These are phyloP conservation scores for Scaptomyza montana DNA, from an alignment of 1,140 invertebrate species.

Conservation along the genomic window DNA sequence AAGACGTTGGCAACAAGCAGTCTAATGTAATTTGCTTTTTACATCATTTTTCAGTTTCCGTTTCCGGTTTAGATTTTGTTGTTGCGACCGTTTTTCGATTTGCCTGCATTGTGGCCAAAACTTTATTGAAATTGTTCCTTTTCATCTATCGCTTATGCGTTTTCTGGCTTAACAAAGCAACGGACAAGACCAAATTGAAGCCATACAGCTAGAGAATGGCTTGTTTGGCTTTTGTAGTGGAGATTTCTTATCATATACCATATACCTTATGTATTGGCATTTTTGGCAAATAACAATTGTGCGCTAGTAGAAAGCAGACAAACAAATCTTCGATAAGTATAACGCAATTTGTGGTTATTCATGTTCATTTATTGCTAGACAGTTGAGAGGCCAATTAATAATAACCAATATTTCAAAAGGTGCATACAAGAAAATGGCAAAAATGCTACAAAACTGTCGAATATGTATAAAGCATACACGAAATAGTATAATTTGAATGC, in stretches of 20 bases:
- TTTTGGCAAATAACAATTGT: slow-evolving; percentile 37
- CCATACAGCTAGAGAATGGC: slow-evolving; percentile 10
- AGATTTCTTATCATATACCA: slow-evolving; percentile 29
- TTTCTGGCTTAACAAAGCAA: slow-evolving; percentile 52
- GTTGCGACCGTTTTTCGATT: slow-evolving; percentile 43
- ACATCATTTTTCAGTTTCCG: slow-evolving; percentile 71
- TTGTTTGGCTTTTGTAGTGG: slow-evolving; percentile 23
- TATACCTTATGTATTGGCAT: slow-evolving; percentile 34
- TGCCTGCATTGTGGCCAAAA: slow-evolving; percentile 51
- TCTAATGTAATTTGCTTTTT: slow-evolving; percentile 75
- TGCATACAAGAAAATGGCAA: neutral
- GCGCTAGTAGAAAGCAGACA: slow-evolving; percentile 5
- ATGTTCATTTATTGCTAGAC: slow-evolving; percentile 35
- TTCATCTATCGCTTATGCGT: slow-evolving; percentile 74
- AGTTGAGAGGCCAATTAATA: slow-evolving; percentile 46
- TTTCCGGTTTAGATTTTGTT: slow-evolving; percentile 66
- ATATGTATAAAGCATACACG: neutral
- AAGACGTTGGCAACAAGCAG: slow-evolving; percentile 23
- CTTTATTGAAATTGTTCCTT: slow-evolving; percentile 79
- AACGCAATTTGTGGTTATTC: slow-evolving; percentile 52
- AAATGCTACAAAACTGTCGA: neutral
- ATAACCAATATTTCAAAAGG: slow-evolving; percentile 6
- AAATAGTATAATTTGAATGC: no score
- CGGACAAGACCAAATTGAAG: slow-evolving; percentile 12
- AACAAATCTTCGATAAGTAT: slow-evolving; percentile 55